Conservation (phyloP, 2,797 vertebrate genomes). For the Champsocephalus esox region DNA sequence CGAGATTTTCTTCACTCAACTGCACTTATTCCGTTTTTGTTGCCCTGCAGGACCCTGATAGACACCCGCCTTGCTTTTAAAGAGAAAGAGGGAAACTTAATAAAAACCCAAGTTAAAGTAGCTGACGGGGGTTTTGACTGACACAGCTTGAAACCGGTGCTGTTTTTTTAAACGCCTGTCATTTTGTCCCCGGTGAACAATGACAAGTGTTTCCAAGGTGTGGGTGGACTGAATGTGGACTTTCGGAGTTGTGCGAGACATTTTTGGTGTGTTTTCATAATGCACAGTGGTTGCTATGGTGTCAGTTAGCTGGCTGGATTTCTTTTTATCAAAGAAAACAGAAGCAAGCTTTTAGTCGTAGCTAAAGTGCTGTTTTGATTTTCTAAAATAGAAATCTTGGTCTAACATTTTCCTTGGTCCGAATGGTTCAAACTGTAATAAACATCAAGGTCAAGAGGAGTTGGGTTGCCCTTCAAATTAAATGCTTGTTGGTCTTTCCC, state of each 20-base stretch:
- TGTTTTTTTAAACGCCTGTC: constrained; percentile 46
- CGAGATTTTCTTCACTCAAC: constrained; percentile 20
- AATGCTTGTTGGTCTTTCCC: constrained; percentile 9
- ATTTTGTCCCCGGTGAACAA: constrained; percentile 37
- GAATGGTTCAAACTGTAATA: constrained; percentile 16
- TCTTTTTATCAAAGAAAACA: constrained; percentile 26
- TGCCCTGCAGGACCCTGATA: constrained; percentile 45
- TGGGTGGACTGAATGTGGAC: constrained; percentile 48
- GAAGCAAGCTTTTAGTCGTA: constrained; percentile 5
- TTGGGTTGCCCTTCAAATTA: background rate
- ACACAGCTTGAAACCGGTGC: constrained; percentile 40
- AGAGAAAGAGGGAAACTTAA: background rate
- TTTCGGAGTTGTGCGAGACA: constrained; percentile 24
- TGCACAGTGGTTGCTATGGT: constrained; percentile 53
- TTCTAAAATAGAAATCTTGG: background rate
- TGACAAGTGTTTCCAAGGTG: constrained; percentile 42
- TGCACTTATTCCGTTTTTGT: constrained; percentile 8
- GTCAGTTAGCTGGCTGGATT: constrained; percentile 22
- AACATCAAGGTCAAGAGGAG: constrained; percentile 9
- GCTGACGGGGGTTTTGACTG: constrained; percentile 43
- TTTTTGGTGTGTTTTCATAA: constrained; percentile 39
- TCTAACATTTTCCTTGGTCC: background rate
- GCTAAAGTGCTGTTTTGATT: background rate
- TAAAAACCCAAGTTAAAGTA: constrained; percentile 12
- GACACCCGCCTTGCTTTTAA: constrained; percentile 30